phyloP scores from a whole-genome alignment of 2,888 invertebrate species.

The Cataglyphis cursor region DNA sequence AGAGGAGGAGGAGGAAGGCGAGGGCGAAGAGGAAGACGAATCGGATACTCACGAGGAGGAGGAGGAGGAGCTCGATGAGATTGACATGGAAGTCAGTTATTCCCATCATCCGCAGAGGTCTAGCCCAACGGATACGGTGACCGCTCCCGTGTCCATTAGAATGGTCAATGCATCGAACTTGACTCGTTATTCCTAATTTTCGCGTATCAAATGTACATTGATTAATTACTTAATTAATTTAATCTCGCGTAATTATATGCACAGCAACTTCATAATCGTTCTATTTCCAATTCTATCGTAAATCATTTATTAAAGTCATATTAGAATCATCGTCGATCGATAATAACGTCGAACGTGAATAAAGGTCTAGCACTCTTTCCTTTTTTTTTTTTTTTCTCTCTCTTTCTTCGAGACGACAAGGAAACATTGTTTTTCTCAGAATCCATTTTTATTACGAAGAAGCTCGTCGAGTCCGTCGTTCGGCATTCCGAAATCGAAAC shows the following conservation, averaged over 20 bases:
- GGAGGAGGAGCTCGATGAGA: slow-evolving; percentile 85
- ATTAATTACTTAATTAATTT: not conserved
- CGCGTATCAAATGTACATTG: not conserved
- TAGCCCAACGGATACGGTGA: slow-evolving; percentile 83
- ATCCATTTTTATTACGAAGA: not conserved
- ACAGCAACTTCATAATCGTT: not conserved
- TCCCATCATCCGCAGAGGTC: slow-evolving; percentile 85
- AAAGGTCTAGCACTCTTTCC: not conserved
- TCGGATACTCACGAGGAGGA: slow-evolving; percentile 86
- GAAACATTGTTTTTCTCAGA: not conserved
- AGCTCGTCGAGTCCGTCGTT: slow-evolving; percentile 38
- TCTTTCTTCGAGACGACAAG: not conserved
- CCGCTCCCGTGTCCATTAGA: slow-evolving; percentile 84
- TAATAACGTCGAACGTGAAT: not conserved
- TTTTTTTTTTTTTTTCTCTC: not conserved
- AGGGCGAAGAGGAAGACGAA: slow-evolving; percentile 85
- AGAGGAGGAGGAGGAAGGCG: slow-evolving; percentile 84
- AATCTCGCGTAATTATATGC: not conserved
- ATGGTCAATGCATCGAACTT: slow-evolving; percentile 81
- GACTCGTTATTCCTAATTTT: slow-evolving; percentile 77
- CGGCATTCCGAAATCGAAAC: slow-evolving; percentile 65
- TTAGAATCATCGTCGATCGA: not conserved
- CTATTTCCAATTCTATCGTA: not conserved
- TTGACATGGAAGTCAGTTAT: slow-evolving; percentile 86
- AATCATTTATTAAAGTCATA: slow-evolving; percentile 3